Evolutionary conservation across 2,888 invertebrate genomes (phyloP), one percentile per base, ranked within the genome.

Genomic region (Ornithoptera alexandrae): DNA sequence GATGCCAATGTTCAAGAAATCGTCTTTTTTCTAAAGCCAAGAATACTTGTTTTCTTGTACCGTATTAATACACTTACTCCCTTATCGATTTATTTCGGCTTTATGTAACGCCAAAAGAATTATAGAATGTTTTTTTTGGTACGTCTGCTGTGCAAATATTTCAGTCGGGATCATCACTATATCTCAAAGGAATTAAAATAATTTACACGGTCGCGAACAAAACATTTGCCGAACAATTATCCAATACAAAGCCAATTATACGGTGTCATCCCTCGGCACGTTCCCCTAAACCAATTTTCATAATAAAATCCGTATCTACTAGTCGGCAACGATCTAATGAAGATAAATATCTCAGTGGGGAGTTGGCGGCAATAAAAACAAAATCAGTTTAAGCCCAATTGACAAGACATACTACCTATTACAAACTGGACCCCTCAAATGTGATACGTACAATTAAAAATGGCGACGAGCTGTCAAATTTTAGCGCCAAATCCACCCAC

Each of bases 311-410:
- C 84, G 86, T 85, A 88, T 86, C 86, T 86, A 85, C 80, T 84
- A 87, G 84, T 86, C 84, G 78, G 78, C 83, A 79, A 79, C 84
- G 81, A 83, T 82, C 81, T 85, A 88, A 92, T 92, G 89, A 87
- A 91, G 91, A 92, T 91, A 86, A 89, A 92, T 92, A 90, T 89
- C 89, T 80, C 90, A 71, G 74, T 79, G 75, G 90, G 92, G 91
- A 90, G 78, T 79, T 74, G 76, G 71, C 68, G 64, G 84, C 88
- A 87, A 90, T 91, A 90, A 92, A 90, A 92, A 88, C 84, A 81
- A 84, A 88, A 90, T 90, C 89, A 86, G 88, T 88, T 88, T 86
- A 85, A 85, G 87, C 87, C 81, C 89, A 86, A 89, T 91, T 89
- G 90, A 88, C 89, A 89, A 86, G 88, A 87, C 82, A 79, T 84